phyloP scores from a whole-genome alignment of 2,888 invertebrate species.

The Elaeidobius kamerunicus region DNA sequence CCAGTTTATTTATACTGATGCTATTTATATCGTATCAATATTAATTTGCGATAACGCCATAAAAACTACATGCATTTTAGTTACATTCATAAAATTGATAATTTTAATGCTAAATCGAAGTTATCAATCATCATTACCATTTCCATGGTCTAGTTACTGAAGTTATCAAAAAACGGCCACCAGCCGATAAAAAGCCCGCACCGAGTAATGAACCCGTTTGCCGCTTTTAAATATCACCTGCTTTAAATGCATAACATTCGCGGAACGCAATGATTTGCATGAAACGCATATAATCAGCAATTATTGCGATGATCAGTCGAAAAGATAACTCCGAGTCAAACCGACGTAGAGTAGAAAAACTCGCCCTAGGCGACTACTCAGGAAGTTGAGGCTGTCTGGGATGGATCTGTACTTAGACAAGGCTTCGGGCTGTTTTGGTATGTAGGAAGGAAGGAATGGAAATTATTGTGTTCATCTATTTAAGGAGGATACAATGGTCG shows the following conservation, averaged over 20 bases:
- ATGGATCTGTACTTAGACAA: slow-evolving; percentile 7
- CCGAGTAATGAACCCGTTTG: slow-evolving; percentile 10
- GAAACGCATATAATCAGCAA: slow-evolving; percentile 15
- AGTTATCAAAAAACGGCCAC: slow-evolving; percentile 11
- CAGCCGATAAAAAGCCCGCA: not conserved
- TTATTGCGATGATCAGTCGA: slow-evolving; percentile 11
- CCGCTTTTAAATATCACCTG: not conserved
- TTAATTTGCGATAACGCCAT: no score
- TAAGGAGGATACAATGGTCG: no score
- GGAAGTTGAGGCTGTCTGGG: slow-evolving; percentile 7
- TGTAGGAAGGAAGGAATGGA: slow-evolving; percentile 6
- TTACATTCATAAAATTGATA: no score
- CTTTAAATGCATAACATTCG: slow-evolving; percentile 8
- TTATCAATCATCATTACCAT: no score
- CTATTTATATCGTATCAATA: no score
- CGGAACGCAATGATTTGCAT: slow-evolving; percentile 13
- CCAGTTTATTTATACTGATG: no score
- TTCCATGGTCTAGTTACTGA: slow-evolving; percentile 1
- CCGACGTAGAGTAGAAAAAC: slow-evolving; percentile 8
- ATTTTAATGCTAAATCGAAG: no score
- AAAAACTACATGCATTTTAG: no score
- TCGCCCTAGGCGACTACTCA: slow-evolving; percentile 12
- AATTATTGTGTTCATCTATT: no score
- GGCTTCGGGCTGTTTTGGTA: slow-evolving; percentile 4
- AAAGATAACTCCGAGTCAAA: slow-evolving; percentile 12